phyloP scores from a whole-genome alignment of 1,140 invertebrate species.

The Maconellicoccus hirsutus region DNA sequence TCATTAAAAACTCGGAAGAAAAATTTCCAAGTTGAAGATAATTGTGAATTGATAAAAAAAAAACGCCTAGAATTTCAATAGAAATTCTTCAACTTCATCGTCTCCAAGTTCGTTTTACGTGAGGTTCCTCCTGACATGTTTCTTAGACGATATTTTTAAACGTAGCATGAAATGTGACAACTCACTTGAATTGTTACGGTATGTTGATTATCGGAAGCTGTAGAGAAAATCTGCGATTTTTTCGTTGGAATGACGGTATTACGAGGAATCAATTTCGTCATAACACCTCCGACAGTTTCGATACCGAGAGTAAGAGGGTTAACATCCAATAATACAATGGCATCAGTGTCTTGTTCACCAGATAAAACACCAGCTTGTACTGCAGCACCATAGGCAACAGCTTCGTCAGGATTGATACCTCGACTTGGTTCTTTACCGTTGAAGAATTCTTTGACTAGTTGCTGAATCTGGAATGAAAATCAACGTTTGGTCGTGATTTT shows the following conservation, averaged over 20 bases:
- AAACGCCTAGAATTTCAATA: no score
- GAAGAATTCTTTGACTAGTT: conserved; percentile 97
- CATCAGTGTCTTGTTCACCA: conserved; percentile 85
- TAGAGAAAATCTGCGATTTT: conserved; percentile 99
- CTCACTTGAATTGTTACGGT: conserved; percentile 86
- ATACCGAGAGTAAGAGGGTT: conserved; percentile 98
- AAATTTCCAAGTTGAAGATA: neutral
- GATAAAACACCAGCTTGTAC: conserved; percentile 92
- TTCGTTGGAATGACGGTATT: conserved; percentile 99
- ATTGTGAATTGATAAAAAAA: no score
- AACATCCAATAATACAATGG: conserved; percentile 93
- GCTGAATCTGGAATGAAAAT: conserved; percentile 76
- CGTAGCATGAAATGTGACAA: no score
- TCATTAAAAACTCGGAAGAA: neutral
- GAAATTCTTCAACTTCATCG: no score
- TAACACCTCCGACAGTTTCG: conserved; percentile 98
- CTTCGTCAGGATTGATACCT: conserved; percentile 97
- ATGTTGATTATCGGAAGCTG: conserved; percentile 96
- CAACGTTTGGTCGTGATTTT: no score
- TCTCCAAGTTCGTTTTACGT: no score
- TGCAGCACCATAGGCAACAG: conserved; percentile 95
- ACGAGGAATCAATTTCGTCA: conserved; percentile 96
- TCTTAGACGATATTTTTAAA: no score
- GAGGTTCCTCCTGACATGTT: no score
- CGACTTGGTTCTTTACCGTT: conserved; percentile 85